phyloP scores from a whole-genome alignment of 2,113 vertebrate genomes.

The Chrysemys picta region DNA sequence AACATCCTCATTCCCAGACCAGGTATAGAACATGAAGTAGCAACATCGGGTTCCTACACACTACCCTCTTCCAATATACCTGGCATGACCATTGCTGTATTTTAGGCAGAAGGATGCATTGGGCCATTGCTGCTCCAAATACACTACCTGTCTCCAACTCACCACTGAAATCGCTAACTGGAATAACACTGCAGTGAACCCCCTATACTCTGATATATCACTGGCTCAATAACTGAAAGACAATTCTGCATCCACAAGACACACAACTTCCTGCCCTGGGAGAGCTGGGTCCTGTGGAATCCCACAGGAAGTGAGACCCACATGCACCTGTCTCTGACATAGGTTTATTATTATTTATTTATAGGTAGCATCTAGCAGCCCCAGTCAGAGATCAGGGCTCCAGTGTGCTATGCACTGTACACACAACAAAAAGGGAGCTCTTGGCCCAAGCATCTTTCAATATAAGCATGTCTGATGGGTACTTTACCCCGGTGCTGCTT shows the following conservation, averaged over 20 bases:
- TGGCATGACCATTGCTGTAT: not conserved
- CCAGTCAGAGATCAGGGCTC: not conserved
- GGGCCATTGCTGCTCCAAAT: not conserved
- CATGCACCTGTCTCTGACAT: not conserved
- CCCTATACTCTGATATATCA: not conserved
- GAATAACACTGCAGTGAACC: not conserved
- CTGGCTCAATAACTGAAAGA: not conserved
- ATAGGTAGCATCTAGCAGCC: not conserved
- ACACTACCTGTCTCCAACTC: not conserved
- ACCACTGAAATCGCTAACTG: not conserved
- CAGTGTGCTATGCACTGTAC: not conserved
- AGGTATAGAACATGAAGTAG: not conserved
- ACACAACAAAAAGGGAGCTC: not conserved
- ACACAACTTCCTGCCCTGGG: not conserved
- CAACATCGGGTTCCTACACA: not conserved
- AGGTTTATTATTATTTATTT: not conserved
- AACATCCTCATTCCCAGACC: not conserved
- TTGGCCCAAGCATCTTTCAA: not conserved
- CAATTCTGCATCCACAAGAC: not conserved
- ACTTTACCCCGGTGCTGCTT: not conserved
- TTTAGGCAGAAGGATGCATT: not conserved
- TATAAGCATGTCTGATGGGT: not conserved
- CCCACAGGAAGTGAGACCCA: not conserved
- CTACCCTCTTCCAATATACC: not conserved
- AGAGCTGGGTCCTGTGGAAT: not conserved